These are phyloP conservation scores for Agrotis clavis DNA, from an alignment of 2,888 invertebrate species.

Conservation along the genomic window DNA sequence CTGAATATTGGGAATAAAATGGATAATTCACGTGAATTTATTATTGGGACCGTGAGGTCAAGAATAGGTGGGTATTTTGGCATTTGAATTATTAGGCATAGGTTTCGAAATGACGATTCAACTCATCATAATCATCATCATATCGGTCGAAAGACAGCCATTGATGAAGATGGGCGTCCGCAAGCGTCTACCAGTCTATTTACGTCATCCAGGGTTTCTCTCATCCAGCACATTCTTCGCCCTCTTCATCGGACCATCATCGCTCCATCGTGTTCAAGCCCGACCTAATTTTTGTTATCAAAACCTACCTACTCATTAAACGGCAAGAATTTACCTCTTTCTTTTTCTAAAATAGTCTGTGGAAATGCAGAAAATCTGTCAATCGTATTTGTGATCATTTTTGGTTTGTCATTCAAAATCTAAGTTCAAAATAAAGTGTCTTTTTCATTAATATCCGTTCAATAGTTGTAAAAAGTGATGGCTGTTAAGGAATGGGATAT, in stretches of 20 bases:
- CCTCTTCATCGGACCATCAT: not conserved
- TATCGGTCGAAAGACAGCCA: not conserved
- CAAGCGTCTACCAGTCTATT: not conserved
- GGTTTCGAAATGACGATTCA: not conserved
- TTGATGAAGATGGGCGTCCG: not conserved
- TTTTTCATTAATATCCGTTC: constrained; percentile 27
- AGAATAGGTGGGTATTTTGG: not conserved
- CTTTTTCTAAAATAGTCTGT: constrained; percentile 25
- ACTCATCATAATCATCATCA: not conserved
- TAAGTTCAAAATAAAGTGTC: constrained; percentile 32
- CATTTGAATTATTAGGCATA: not conserved
- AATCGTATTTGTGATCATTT: constrained; percentile 19
- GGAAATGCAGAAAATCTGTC: constrained; percentile 20
- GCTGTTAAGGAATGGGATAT: constrained; percentile 71
- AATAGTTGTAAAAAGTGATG: constrained; percentile 67
- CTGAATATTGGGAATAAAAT: constrained; percentile 37
- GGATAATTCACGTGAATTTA: constrained; percentile 16
- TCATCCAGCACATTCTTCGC: not conserved
- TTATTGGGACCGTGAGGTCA: constrained; percentile 14
- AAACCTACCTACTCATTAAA: not conserved
- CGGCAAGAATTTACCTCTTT: not conserved
- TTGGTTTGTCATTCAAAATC: constrained; percentile 39
- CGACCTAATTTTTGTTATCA: too few species aligned
- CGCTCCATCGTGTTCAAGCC: not conserved
- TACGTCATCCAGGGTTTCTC: not conserved